These are phyloP conservation scores for Mastomys natalensis DNA, from an alignment of 2,113 vertebrate species.

Conservation along the genomic window DNA sequence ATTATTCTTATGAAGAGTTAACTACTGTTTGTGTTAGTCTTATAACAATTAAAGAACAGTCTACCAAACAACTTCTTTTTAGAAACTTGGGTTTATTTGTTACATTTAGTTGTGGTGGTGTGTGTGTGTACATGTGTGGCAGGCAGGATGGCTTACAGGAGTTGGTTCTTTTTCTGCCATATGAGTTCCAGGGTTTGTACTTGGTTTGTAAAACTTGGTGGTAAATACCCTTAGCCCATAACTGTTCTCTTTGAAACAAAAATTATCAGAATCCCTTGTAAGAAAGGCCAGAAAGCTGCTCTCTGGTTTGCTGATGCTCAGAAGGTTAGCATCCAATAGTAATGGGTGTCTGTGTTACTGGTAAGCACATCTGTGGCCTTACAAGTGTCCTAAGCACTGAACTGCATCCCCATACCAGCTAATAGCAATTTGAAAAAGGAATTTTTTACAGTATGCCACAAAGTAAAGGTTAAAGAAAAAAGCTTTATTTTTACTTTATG, in stretches of 20 bases:
- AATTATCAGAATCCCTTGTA: background rate
- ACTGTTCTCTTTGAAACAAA: conserved; percentile 46
- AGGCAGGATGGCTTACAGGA: background rate
- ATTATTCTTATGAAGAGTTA: background rate
- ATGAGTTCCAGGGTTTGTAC: background rate
- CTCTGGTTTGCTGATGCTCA: background rate
- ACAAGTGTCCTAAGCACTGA: background rate
- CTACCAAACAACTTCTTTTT: background rate
- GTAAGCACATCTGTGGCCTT: background rate
- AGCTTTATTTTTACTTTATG: background rate
- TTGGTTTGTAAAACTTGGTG: background rate
- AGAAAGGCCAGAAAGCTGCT: background rate
- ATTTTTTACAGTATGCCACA: background rate
- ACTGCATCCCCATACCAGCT: background rate
- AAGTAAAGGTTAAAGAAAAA: conserved; percentile 47
- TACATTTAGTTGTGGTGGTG: background rate
- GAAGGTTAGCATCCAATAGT: background rate
- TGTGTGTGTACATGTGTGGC: too few relatives aligned
- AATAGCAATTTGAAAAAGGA: background rate
- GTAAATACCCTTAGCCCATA: background rate
- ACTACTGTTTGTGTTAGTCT: conserved; percentile 1
- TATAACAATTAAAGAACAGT: background rate
- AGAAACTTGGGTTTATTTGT: background rate
- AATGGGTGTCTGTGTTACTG: background rate
- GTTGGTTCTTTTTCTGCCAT: background rate